These are phyloP conservation scores for Garrulus glandarius DNA, from an alignment of 2,797 vertebrate species.

Conservation along the genomic window DNA sequence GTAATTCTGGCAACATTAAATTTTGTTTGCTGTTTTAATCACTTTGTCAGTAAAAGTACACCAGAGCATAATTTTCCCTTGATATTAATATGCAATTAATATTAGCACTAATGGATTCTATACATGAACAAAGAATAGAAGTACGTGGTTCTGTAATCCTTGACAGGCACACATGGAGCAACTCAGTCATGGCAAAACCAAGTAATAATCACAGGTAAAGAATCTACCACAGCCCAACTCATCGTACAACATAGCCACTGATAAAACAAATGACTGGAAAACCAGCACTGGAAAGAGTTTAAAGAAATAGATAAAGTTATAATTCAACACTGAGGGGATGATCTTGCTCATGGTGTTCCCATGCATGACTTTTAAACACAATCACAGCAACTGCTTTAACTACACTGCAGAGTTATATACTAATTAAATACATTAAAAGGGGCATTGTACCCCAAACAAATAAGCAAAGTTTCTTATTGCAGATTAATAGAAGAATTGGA, in stretches of 20 bases:
- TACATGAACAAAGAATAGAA: not conserved
- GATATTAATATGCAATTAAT: not conserved
- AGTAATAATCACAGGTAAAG: not conserved
- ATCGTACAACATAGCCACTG: not conserved
- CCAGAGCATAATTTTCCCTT: not conserved
- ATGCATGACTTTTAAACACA: not conserved
- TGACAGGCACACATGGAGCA: not conserved
- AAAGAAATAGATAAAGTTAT: not conserved
- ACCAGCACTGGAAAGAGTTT: not conserved
- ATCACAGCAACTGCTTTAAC: not conserved
- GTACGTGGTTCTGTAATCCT: not conserved
- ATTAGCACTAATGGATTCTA: not conserved
- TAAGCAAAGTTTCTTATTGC: not conserved
- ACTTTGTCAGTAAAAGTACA: not conserved
- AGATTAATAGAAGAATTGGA: not conserved
- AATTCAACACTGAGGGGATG: not conserved
- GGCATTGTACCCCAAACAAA: not conserved
- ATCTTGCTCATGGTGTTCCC: not conserved
- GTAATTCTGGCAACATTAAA: constrained; percentile 19
- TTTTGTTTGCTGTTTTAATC: constrained; percentile 16
- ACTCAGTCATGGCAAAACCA: not conserved
- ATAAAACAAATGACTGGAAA: not conserved
- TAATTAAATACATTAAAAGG: not conserved
- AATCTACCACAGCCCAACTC: not conserved
- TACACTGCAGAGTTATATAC: not conserved